phyloP scores from a whole-genome alignment of 2,888 invertebrate genomes.

The Xylota sylvarum region DNA sequence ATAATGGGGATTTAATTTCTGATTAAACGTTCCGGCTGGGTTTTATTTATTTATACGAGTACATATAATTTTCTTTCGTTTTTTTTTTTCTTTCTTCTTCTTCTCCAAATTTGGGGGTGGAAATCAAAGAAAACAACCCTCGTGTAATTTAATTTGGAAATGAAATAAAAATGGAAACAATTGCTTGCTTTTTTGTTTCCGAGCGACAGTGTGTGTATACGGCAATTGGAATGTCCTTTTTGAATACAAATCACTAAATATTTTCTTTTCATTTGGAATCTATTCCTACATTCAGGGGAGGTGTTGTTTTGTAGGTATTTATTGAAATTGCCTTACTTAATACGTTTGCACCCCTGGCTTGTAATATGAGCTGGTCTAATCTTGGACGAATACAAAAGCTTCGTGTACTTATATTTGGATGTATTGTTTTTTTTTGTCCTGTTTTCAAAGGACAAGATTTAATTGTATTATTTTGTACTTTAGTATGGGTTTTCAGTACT shows the following conservation, averaged over 20 bases:
- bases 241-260: conserved; percentile 49
- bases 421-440: too few relatives aligned
- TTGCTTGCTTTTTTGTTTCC: not conserved
- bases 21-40: conserved; percentile 61
- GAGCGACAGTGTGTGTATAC: not conserved
- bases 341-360: conserved; percentile 9
- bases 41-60: conserved; percentile 23
- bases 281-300: conserved; percentile 5
- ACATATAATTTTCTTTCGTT: conserved; percentile 2
- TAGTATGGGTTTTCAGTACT: too few relatives aligned
- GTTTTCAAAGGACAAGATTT: too few relatives aligned
- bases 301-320: conserved; percentile 26
- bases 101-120: not conserved
- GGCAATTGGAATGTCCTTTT: not conserved
- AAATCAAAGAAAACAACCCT: conserved; percentile 49
- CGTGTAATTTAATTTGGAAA: conserved; percentile 50
- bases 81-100: not conserved
- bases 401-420: too few relatives aligned
- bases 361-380: conserved; percentile 5
- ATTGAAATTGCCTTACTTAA: conserved; percentile 33
- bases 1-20: conserved; percentile 68
- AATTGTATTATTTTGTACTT: too few relatives aligned
- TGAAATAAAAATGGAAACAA: conserved; percentile 52
- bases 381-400: not conserved
- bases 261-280: conserved; percentile 21